Conservation (phyloP, 2,113 vertebrate genomes). For the Calypte anna region DNA sequence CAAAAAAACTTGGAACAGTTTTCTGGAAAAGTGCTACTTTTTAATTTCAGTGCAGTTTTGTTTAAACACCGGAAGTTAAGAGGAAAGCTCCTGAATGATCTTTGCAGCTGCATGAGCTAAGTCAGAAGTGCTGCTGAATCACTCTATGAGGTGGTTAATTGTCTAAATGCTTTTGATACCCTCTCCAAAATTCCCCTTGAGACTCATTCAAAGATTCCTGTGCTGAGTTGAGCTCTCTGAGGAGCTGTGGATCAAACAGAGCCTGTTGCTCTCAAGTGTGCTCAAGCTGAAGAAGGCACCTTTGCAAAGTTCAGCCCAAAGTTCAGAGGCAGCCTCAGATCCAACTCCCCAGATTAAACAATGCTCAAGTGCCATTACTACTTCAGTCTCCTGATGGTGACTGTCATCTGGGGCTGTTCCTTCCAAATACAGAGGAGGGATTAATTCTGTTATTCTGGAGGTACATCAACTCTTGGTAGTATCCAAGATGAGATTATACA, state of each 20-base stretch:
- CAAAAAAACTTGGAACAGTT: background rate
- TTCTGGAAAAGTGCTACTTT: background rate
- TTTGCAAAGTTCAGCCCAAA: background rate
- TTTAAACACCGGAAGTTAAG: background rate
- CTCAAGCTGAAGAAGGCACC: background rate
- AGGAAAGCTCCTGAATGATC: background rate
- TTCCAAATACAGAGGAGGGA: background rate
- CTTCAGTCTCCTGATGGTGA: background rate
- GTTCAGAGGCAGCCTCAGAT: background rate
- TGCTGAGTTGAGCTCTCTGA: background rate
- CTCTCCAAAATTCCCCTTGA: background rate
- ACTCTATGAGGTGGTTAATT: background rate
- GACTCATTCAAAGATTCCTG: background rate
- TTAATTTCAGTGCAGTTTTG: background rate
- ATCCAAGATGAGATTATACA: background rate
- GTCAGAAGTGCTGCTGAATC: slow-evolving; percentile 7
- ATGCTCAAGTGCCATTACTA: background rate
- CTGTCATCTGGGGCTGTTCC: background rate
- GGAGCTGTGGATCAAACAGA: background rate
- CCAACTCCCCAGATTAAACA: background rate
- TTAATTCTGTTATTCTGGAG: background rate
- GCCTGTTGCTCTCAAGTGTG: background rate
- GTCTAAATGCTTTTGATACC: background rate
- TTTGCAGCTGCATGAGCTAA: background rate
- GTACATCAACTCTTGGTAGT: background rate